phyloP scores from a whole-genome alignment of 1,140 invertebrate genomes.

The Chelonus insularis region DNA sequence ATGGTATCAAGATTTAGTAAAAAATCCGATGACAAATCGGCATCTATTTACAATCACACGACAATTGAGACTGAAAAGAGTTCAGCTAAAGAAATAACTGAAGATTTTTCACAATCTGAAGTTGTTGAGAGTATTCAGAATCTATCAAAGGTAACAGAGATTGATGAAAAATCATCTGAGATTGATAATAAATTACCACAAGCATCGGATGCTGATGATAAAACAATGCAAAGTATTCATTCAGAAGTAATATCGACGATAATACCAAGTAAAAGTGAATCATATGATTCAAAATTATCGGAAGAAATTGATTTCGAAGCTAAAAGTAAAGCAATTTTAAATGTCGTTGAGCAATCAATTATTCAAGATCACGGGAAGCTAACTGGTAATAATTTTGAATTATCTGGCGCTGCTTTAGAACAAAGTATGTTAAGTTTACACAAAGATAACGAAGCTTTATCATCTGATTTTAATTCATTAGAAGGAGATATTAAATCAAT shows the following conservation, averaged over 20 bases:
- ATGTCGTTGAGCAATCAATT: slow-evolving; percentile 52
- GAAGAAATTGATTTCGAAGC: slow-evolving; percentile 48
- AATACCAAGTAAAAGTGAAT: slow-evolving; percentile 28
- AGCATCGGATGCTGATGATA: background rate
- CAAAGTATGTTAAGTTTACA: slow-evolving; percentile 40
- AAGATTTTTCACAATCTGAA: slow-evolving; percentile 39
- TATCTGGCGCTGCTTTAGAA: slow-evolving; percentile 37
- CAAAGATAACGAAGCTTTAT: slow-evolving; percentile 40
- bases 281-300: slow-evolving; percentile 23
- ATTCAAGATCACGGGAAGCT: slow-evolving; percentile 43
- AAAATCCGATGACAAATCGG: slow-evolving; percentile 42
- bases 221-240: slow-evolving; percentile 2
- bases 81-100: slow-evolving; percentile 47
- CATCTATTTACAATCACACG: background rate
- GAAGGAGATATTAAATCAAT: slow-evolving; percentile 44
- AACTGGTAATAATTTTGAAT: slow-evolving; percentile 34
- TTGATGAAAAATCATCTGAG: background rate
- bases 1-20: slow-evolving; percentile 54
- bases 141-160: background rate
- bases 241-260: slow-evolving; percentile 34
- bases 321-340: slow-evolving; percentile 51
- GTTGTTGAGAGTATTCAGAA: background rate
- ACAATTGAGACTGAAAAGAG: slow-evolving; percentile 31
- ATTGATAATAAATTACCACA: too few species aligned
- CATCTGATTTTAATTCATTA: slow-evolving; percentile 39